Evolutionary conservation across 1,140 invertebrate genomes (phyloP).

Genomic region (Drosophila ananassae): DNA sequence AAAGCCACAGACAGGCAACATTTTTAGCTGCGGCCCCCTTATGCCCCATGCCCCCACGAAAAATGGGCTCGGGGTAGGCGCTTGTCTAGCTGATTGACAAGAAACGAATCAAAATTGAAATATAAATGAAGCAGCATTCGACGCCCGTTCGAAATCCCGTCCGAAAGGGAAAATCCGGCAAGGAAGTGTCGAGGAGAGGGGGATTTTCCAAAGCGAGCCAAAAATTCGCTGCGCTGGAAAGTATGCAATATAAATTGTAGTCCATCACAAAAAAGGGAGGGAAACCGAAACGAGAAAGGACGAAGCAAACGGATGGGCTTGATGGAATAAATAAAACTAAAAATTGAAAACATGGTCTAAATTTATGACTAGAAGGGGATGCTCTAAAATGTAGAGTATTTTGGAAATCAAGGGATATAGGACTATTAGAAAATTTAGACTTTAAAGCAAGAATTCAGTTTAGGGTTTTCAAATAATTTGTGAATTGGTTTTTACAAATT

Average conservation of each 20-base stretch:
- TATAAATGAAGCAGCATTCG: constrained; percentile 65
- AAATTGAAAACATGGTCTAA: not conserved
- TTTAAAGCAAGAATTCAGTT: not conserved
- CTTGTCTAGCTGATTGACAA: constrained; percentile 75
- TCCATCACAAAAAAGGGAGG: constrained; percentile 2
- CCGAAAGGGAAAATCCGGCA: constrained; percentile 1
- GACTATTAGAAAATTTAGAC: not conserved
- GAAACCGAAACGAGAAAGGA: not conserved
- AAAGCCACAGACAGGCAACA: constrained; percentile 65
- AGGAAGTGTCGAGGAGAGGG: constrained; percentile 9
- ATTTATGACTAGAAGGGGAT: not conserved
- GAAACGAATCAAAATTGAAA: constrained; percentile 79
- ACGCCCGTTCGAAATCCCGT: constrained; percentile 17
- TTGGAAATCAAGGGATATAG: too few species aligned
- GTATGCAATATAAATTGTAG: constrained; percentile 46
- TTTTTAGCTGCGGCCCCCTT: constrained; percentile 21
- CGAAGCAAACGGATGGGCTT: not conserved
- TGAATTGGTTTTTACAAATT: not conserved
- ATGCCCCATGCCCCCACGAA: too few species aligned
- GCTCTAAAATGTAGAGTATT: not conserved
- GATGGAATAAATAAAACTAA: constrained; percentile 22
- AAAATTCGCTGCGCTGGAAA: constrained; percentile 34
- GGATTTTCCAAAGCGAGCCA: constrained; percentile 26
- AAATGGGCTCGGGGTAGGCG: not conserved
- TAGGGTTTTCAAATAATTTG: not conserved